A percentile compares a stretch with the other conserved stretches of the same genome.
phyloP scores from a whole-genome alignment of 2,113 vertebrate genomes.

The Hydropotes inermis region DNA sequence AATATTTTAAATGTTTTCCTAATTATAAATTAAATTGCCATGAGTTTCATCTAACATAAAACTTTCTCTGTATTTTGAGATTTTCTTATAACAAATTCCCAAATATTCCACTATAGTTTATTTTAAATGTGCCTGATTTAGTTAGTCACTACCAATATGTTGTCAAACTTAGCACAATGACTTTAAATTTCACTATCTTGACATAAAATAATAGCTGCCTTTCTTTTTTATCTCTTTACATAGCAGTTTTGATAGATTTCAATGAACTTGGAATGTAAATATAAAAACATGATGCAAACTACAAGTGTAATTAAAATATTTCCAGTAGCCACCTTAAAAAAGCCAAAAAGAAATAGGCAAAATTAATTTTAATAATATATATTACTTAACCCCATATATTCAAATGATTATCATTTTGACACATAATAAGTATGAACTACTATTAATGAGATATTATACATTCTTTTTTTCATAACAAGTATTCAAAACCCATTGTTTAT shows the following conservation, averaged over 20 bases:
- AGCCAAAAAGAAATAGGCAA: background rate
- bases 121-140: background rate
- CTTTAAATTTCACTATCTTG: background rate
- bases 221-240: background rate
- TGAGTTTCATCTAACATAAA: background rate
- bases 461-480: background rate
- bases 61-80: background rate
- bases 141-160: background rate
- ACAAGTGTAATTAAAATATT: background rate
- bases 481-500: background rate
- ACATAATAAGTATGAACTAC: background rate
- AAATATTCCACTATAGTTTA: background rate
- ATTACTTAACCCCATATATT: background rate
- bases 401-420: background rate
- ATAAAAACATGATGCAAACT: background rate
- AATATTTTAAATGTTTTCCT: conserved; percentile 10
- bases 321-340: background rate
- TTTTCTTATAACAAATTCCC: background rate
- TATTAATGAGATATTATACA: background rate
- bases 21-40: background rate
- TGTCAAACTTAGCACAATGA: background rate
- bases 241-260: background rate
- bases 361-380: background rate
- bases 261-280: background rate
- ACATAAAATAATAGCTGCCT: background rate